Base-by-base conservation (phyloP, 2,797 vertebrate genomes). In the Macroramphosus scolopax region DNA sequence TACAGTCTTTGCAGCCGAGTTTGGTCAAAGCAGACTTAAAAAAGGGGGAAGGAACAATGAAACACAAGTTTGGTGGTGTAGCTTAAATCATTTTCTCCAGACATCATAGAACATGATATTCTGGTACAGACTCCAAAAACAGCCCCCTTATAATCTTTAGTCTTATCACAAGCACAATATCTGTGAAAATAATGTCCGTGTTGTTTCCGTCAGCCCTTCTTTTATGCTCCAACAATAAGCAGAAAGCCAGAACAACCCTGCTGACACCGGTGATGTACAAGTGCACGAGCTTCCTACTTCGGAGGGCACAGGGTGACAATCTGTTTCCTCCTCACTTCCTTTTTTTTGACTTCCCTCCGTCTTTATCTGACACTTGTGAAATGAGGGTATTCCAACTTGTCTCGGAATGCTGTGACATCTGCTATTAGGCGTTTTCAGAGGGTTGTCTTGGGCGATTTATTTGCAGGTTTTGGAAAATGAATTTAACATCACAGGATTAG, bases 401-500 rank as follows among this genome's bases (percentile, higher is more conserved):
- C 84, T 77, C 54, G 14, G 48, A 60, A 78, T 60, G 73, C 69
- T 12, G 35, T 85, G 87, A 85, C 82, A 86, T 86, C 75, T 72
- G 68, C 81, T 83, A 83, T 85, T 85, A 81, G 59, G 32, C 77
- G 70, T 86, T n/a, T 78, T 84, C 77, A 76, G 84, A 83, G 72
- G 71, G 77, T 77, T 84, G 83, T 88, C 83, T 82, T 77, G 18
- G 35, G 54, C 72, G 85, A 87, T 88, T 87, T 88, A 87, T 83
- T 84, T 85, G 81, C 80, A 77, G 70, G 79, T 86, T 49, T 87
- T 74, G 62, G 75, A 82, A 91, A 90, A 91, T 86, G 77, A 88
- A 89, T 91, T 88, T 81, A 82, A 88, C 87, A 90, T 89, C 78
- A 75, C 33, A 7, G 88, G 88, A 89, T 90, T 91, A 90, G 75